Percentiles rank a stretch among this genome's conserved stretches.
These are phyloP conservation scores for Gila orcuttii DNA, from an alignment of 2,113 vertebrate genomes.

Conservation along the genomic window DNA sequence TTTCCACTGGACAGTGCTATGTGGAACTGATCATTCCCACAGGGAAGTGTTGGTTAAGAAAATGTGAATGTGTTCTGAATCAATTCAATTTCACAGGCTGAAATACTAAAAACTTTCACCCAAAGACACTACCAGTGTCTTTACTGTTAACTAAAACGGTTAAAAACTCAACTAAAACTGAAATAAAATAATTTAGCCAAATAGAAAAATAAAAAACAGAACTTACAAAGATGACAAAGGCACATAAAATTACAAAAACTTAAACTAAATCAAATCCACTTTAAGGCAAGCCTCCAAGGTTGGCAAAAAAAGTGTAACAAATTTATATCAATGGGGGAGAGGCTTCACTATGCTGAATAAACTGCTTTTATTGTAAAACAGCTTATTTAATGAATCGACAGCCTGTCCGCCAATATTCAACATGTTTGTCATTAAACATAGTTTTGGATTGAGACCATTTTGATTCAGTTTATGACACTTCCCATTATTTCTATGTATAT, in stretches of 20 bases:
- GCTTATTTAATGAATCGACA: no score
- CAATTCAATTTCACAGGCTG: neutral
- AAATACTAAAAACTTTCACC: neutral
- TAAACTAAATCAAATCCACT: neutral
- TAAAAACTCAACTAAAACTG: neutral
- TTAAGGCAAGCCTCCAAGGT: no score
- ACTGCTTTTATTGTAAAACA: no score
- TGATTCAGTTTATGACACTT: no score
- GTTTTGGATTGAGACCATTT: no score
- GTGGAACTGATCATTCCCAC: neutral
- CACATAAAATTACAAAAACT: neutral
- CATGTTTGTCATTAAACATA: no score
- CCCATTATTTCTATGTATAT: no score
- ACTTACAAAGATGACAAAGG: neutral
- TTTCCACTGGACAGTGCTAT: neutral
- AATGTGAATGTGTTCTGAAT: neutral
- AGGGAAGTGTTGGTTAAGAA: neutral
- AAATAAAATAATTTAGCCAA: neutral
- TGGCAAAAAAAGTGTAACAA: no score
- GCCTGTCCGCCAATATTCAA: no score
- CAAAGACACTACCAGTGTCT: neutral
- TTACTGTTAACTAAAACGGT: neutral
- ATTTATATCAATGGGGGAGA: no score
- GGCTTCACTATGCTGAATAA: no score
- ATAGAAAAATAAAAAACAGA: neutral